Percentiles rank a stretch among this genome's conserved stretches.
Evolutionary conservation across 2,797 vertebrate species (phyloP).

Genomic region (Astyanax mexicanus): DNA sequence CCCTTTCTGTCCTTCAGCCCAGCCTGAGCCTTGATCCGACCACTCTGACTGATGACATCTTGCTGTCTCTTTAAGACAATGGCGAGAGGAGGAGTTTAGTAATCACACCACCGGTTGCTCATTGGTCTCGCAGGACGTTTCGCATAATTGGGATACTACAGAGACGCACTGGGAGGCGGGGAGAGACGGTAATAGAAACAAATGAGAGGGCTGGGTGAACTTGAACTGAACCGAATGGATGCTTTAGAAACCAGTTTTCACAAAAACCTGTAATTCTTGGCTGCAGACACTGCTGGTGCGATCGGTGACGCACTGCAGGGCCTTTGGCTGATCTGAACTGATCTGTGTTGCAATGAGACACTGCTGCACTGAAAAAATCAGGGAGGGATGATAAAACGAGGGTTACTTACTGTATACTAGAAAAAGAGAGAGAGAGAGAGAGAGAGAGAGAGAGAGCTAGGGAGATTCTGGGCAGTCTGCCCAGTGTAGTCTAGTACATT

Average conservation of each 20-base stretch:
- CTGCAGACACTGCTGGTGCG: neutral
- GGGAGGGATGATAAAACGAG: constrained; percentile 17
- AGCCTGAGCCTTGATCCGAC: neutral
- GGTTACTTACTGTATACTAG: too few relatives aligned
- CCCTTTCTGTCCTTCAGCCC: constrained; percentile 14
- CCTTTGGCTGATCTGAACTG: neutral
- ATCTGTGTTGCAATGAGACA: neutral
- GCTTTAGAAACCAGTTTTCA: constrained; percentile 9
- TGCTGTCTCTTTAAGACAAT: constrained; percentile 79
- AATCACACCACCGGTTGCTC: constrained; percentile 79
- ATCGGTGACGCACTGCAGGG: neutral
- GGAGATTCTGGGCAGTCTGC: neutral
- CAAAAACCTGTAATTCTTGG: neutral
- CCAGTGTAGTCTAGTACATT: too few relatives aligned
- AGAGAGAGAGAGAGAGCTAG: neutral
- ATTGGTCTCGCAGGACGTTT: constrained; percentile 71
- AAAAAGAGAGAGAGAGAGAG: neutral
- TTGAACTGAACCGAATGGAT: neutral
- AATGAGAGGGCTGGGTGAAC: constrained; percentile 48
- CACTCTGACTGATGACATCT: constrained; percentile 36
- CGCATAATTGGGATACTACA: constrained; percentile 63
- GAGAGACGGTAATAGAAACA: neutral
- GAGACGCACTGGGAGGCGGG: constrained; percentile 50
- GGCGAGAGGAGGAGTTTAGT: constrained; percentile 72
- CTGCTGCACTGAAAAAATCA: neutral